Evolutionary conservation across 2,113 vertebrate species (phyloP), one percentile per base, ranked within the genome.

Genomic region (Cyprichromis sp.): DNA sequence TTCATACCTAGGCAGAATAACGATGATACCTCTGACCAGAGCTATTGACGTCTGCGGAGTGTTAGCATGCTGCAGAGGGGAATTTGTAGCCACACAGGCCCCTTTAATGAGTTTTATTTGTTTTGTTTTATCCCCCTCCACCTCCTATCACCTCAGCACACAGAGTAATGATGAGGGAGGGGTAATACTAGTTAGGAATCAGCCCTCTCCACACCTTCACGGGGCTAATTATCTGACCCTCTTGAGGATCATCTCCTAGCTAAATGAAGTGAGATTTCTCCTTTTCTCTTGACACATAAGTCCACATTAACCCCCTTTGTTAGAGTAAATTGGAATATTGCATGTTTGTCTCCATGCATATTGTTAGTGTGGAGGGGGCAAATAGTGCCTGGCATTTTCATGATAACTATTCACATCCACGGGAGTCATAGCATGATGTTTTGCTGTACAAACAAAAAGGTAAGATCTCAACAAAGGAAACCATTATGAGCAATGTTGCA

Each of bases 61-160:
- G 57, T 90, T 80, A 82, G 40, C 82, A 81, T 17, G 61, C 82
- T 82, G 87, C 82, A 83, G 73, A 55, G 61, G 84, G 87, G 88
- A 90, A 87, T 91, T 88, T 93, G 82, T 88, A 90, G 0, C 71
- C 90, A 89, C 87, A 86, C 76, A 54, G 87, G 90, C 83, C 68
- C 83, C 90, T 92, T 89, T 93, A 89, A 95, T 95, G 89, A 94
- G 92, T 92, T 93, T 88, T 93, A 94, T 95, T 94, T 94, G 89
- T 95, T 95, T 90, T 93, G 87, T 92, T 94, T 94, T 84, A 91
- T 93, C 86, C 89, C 83, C 90, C 86, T 91, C 83, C 84, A 88
- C 89, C 90, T 93, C 81, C 88, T 83, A 66, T 90, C 92, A 91
- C 92, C 80, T 87, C 86, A 61, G 40, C 71, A 86, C 63, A 83